Evolutionary conservation across 2,797 vertebrate genomes (phyloP).

Genomic region (Aratinga solstitialis): DNA sequence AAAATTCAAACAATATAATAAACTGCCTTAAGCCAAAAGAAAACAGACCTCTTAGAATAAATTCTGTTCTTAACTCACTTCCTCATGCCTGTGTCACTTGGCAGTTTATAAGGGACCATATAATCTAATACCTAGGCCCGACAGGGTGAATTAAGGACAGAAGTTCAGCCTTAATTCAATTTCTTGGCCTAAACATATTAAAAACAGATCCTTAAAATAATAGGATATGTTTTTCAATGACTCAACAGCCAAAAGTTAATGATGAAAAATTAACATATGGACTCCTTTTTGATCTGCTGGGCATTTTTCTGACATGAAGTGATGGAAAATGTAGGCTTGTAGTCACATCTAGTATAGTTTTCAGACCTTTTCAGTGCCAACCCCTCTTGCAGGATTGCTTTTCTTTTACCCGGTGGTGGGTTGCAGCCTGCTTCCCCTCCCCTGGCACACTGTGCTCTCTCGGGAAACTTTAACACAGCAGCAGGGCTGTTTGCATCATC

Average conservation of each 20-base stretch:
- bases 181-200: slow-evolving; percentile 20
- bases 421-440: background rate
- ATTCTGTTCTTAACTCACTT: slow-evolving; percentile 48
- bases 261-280: background rate
- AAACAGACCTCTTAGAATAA: background rate
- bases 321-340: background rate
- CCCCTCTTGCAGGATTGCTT: background rate
- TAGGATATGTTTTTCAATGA: background rate
- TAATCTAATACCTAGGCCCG: background rate
- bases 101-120: slow-evolving; percentile 5
- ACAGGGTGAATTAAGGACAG: slow-evolving; percentile 41
- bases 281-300: background rate
- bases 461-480: background rate
- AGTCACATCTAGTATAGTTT: background rate
- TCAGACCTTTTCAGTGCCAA: background rate
- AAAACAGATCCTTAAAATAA: slow-evolving; percentile 43
- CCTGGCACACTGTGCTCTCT: background rate
- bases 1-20: background rate
- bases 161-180: slow-evolving; percentile 22
- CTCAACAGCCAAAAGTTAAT: background rate
- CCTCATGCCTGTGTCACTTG: background rate
- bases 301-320: background rate
- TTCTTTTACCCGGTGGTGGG: background rate
- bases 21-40: background rate
- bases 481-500: background rate